Evolutionary conservation across 2,797 vertebrate species (phyloP).

Genomic region (Pterois miles): DNA sequence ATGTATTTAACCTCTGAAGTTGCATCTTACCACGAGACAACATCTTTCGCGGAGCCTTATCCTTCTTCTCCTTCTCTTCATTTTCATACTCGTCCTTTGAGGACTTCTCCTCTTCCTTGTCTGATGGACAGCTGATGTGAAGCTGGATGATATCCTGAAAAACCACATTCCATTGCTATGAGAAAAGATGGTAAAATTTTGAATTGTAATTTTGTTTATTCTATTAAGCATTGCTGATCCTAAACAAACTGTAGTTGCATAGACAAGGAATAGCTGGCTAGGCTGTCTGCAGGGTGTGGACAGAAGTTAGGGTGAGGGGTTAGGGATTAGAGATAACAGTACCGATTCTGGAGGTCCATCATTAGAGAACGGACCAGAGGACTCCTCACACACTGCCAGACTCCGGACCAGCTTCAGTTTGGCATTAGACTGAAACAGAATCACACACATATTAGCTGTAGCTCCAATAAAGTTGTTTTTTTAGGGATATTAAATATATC

Average conservation of each 20-base stretch:
- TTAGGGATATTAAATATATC: not conserved
- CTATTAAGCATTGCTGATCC: not conserved
- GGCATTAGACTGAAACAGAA: constrained; percentile 91
- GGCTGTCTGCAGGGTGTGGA: not conserved
- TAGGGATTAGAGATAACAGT: constrained; percentile 33
- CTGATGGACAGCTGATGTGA: constrained; percentile 97
- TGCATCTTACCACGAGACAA: constrained; percentile 91
- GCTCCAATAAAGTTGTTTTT: not conserved
- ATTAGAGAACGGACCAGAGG: constrained; percentile 87
- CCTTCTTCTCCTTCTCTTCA: constrained; percentile 97
- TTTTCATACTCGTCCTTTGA: constrained; percentile 95
- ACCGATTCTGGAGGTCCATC: constrained; percentile 91
- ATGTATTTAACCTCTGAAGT: not conserved
- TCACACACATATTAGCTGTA: constrained; percentile 10
- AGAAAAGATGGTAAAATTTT: constrained; percentile 1
- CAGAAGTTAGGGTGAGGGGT: constrained; percentile 9
- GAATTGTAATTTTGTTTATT: not conserved
- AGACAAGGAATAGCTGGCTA: not conserved
- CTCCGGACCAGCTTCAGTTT: constrained; percentile 98
- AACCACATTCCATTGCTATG: constrained; percentile 24
- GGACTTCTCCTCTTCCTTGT: constrained; percentile 97
- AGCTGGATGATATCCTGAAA: constrained; percentile 96
- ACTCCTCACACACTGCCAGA: constrained; percentile 97
- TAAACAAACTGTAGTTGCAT: not conserved
- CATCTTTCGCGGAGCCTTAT: constrained; percentile 95